Base-by-base conservation (phyloP, 2,113 vertebrate genomes). In the Strix aluco region DNA sequence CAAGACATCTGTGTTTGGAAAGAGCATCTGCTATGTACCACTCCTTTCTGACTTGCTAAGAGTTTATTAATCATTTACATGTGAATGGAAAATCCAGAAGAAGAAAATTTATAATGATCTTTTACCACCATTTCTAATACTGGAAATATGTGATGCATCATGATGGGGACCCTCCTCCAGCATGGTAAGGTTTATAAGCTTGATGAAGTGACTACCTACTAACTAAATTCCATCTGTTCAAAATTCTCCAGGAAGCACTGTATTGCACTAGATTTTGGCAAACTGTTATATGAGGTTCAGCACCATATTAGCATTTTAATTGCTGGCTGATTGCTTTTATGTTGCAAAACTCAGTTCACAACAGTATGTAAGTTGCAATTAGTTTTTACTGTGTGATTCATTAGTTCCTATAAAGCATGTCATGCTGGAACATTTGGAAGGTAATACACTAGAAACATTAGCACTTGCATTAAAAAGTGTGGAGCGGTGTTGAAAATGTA, bases 271-370 rank as follows among this genome's bases (percentile, higher is more conserved):
- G 36, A 12, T 95, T 90, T 95, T 97, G 97, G 94, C 95, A 88
- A 91, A 92, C 80, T 62, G 18, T 81, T 94, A 34, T 29, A 61
- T 18, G 55, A 90, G 89, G 96, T 94, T 91, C 92, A 94, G 85
- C 81, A 93, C 85, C 46, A 54, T 15, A 97, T 98, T 97, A 98
- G 96, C 98, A 98, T 98, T 98, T 98, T 98, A 98, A 98, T 97
- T 97, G 97, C 97, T 88, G 94, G 46, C 95, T 96, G 93, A 97
- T 97, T 84, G 96, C 95, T 97, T 97, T 97, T 94, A 96, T 97
- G 93, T 95, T 96, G 92, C 93, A 97, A 80, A 96, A 94, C 91
- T 96, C 96, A 58, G 93, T 67, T 96, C 85, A 71, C 59, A 87
- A 91, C 51, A 96, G 94, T 84, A 55, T 85, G 95, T 90, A 95